These are phyloP conservation scores for Teinopalpus imperialis DNA, from an alignment of 2,888 invertebrate genomes.

Conservation along the genomic window DNA sequence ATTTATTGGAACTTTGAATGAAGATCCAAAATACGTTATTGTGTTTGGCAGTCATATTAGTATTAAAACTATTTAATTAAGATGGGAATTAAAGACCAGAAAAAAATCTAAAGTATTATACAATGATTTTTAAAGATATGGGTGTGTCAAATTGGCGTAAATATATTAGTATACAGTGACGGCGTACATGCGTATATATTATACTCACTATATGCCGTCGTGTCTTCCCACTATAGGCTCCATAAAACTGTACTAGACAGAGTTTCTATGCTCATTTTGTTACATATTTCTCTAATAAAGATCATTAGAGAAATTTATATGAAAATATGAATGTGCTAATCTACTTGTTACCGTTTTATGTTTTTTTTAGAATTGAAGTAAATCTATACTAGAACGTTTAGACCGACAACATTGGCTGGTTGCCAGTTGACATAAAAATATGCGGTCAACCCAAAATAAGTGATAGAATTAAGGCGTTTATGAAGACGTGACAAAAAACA, in stretches of 20 bases:
- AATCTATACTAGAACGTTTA: not conserved
- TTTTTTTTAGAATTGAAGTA: no score
- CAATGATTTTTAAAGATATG: conserved; percentile 35
- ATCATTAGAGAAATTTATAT: no score
- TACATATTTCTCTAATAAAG: conserved; percentile 8
- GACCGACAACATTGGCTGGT: no score
- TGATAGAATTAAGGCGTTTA: no score
- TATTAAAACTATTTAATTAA: no score
- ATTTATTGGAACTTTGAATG: conserved; percentile 42
- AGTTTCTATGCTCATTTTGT: conserved; percentile 7
- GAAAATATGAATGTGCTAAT: conserved; percentile 1
- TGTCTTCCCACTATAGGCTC: conserved; percentile 20
- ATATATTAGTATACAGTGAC: conserved; percentile 56
- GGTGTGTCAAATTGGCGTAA: conserved; percentile 48
- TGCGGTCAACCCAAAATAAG: no score
- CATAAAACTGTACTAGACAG: conserved; percentile 25
- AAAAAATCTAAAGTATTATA: conserved; percentile 11
- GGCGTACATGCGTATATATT: conserved; percentile 44
- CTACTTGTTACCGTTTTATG: no score
- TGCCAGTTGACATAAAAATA: no score
- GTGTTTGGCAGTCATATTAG: conserved; percentile 7
- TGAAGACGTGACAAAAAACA: no score
- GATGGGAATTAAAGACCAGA: no score
- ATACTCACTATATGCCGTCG: conserved; percentile 10
- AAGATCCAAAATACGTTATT: conserved; percentile 7